These are phyloP conservation scores for Artemisiospiza belli DNA, from an alignment of 2,113 vertebrate genomes.

Conservation along the genomic window DNA sequence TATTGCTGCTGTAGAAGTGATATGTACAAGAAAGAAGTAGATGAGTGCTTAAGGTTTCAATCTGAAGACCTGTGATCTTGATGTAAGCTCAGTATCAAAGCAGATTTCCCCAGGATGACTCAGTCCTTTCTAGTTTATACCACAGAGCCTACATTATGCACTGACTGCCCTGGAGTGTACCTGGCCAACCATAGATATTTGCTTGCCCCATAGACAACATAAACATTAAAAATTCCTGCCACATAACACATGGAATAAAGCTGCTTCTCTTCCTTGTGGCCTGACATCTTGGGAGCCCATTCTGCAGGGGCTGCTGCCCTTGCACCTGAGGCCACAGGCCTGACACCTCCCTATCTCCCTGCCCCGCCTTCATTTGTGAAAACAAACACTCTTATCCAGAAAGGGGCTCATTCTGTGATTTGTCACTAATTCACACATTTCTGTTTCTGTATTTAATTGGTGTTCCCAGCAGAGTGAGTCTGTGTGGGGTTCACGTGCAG, in stretches of 20 bases:
- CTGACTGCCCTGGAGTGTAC: neutral
- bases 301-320: neutral
- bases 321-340: fast-evolving
- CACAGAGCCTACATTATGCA: neutral
- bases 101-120: neutral
- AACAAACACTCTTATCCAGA: neutral
- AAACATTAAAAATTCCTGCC: neutral
- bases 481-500: fast-evolving
- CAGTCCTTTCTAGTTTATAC: neutral
- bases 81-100: neutral
- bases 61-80: neutral
- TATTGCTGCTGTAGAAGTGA: neutral
- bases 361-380: neutral
- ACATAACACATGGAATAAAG: neutral
- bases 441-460: neutral
- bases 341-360: neutral
- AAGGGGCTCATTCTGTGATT: neutral
- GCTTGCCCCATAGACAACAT: neutral
- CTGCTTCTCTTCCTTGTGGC: neutral
- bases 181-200: neutral
- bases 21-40: neutral
- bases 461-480: neutral
- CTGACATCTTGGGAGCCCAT: fast-evolving
- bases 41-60: neutral
- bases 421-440: neutral